Evolutionary conservation across 1,140 invertebrate genomes (phyloP), one percentile per base, ranked within the genome.

Genomic region (Homalodisca vitripennis): DNA sequence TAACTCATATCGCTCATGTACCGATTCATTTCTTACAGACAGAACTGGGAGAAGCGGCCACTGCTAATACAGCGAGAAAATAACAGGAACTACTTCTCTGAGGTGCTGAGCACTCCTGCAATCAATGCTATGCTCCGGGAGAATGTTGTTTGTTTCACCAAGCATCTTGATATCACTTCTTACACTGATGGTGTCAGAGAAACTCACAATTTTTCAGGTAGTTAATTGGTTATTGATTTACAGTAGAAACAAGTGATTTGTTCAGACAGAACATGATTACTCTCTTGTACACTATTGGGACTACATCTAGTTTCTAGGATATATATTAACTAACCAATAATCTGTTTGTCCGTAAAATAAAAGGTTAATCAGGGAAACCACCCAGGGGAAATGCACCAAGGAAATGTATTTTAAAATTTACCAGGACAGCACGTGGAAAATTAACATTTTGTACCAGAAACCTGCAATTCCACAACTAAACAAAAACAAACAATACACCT

Each of bases 131-230:
- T 97, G 77, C 79, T 98, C 17, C 79, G 90, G 69, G 81, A 88
- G 69, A 85, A 93, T 77, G 81, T 88, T 75, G 80, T 98, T 51
- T 83, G 89, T 71, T 98, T 89, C 79, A 87, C 87, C 0, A 92
- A 91, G 77, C 94, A 98, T 82, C 82, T 98, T 55, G 96, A 98
- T 81, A 84, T 98, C 13, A 97, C 95, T 1, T 89, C 88, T 3
- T 98, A 95, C 79, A 78, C 81, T 31, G 83, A 96, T 82, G 92
- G 88, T 2, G 77, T 85, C 66, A 86, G 94, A 74, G 87, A 95
- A 80, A 97, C 93, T 1, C 88, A 92, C 72, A 97, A 97, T 82
- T 92, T 90, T n/a, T 84, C 84, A 68, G 94, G 93, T 10, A 68
- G 6, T 17, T 10, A 41, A 41, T 10, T 41, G 6, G 17, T 41